Conservation (phyloP, 2,113 vertebrate species). For the Tonatia bakeri region DNA sequence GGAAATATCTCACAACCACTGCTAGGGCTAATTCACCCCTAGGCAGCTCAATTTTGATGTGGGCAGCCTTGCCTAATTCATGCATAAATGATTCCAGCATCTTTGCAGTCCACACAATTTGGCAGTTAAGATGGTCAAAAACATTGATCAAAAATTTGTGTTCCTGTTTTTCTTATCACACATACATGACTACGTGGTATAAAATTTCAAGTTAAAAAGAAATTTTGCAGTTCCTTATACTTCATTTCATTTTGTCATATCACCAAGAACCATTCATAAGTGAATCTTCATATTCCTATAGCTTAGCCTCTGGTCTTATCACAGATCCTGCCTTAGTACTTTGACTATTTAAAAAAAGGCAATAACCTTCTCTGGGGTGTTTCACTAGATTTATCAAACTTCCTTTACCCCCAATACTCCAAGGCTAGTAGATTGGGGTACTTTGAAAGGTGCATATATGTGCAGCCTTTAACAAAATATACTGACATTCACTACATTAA, state of each 20-base stretch:
- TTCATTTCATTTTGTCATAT: constrained; percentile 49
- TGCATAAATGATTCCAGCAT: neutral
- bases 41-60: neutral
- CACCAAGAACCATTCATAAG: constrained; percentile 38
- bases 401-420: neutral
- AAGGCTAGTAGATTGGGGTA: neutral
- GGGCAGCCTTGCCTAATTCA: neutral
- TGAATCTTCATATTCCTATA: constrained; percentile 30
- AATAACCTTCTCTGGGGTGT: constrained; percentile 35
- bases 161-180: constrained; percentile 33
- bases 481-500: neutral
- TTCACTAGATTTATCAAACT: constrained; percentile 46
- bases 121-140: constrained; percentile 16
- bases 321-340: constrained; percentile 35
- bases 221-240: constrained; percentile 48
- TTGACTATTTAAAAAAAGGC: neutral
- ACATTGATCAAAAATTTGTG: neutral
- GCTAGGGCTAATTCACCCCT: neutral
- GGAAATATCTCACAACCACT: neutral
- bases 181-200: neutral
- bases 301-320: constrained; percentile 39
- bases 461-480: constrained; percentile 7
- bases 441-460: constrained; percentile 10
- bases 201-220: constrained; percentile 49
- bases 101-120: neutral